phyloP scores from a whole-genome alignment of 2,113 vertebrate genomes.

The Ursus arctos region DNA sequence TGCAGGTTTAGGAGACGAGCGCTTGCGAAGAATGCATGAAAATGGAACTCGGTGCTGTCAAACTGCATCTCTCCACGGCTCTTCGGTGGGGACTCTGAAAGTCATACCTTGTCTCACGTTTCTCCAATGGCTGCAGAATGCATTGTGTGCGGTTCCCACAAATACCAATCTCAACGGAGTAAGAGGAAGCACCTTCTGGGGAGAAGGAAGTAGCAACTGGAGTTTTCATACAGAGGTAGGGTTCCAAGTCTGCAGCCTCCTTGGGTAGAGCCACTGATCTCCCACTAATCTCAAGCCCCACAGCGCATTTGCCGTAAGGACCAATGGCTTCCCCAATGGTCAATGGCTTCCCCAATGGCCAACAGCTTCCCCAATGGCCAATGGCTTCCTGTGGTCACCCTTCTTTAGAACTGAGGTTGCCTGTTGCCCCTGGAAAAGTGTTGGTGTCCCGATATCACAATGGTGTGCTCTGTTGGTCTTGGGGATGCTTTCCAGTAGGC shows the following conservation, averaged over 20 bases:
- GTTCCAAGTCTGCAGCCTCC: accelerated
- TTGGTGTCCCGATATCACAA: accelerated
- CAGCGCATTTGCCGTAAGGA: accelerated
- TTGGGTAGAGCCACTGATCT: accelerated
- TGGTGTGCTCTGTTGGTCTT: not conserved
- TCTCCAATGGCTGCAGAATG: accelerated
- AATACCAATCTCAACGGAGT: accelerated
- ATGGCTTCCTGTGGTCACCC: no score
- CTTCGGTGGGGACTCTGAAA: accelerated
- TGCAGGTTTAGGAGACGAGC: no score
- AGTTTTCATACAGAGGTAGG: accelerated
- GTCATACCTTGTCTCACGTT: accelerated
- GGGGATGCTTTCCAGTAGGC: no score
- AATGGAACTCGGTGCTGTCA: accelerated
- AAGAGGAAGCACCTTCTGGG: no score
- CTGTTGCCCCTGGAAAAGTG: not conserved
- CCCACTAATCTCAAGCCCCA: not conserved
- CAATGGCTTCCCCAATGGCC: no score
- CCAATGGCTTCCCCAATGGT: not conserved
- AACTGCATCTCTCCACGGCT: accelerated
- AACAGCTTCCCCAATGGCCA: no score
- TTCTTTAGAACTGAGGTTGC: not conserved
- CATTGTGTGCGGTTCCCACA: accelerated
- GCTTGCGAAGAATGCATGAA: accelerated
- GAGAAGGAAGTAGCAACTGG: accelerated